phyloP scores from a whole-genome alignment of 2,888 invertebrate species.

The Periphyllus acericola region DNA sequence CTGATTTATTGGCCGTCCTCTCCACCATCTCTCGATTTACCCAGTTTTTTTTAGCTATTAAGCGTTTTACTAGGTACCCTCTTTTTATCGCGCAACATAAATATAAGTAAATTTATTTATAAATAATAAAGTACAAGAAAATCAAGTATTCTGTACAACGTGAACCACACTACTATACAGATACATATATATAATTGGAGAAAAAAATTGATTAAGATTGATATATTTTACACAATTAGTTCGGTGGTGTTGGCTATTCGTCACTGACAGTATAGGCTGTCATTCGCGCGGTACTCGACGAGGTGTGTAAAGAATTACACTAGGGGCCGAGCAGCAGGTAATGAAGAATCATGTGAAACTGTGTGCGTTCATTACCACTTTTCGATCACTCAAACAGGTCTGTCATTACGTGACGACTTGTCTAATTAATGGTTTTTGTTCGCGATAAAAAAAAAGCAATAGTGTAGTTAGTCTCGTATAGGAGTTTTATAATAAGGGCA shows the following conservation, averaged over 20 bases:
- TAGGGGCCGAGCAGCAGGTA: not conserved
- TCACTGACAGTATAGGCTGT: conserved; percentile 49
- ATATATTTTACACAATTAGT: conserved; percentile 37
- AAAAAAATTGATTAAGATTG: conserved; percentile 36
- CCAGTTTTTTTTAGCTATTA: conserved; percentile 16
- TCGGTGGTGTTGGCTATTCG: conserved; percentile 36
- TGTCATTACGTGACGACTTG: conserved; percentile 52
- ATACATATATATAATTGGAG: not conserved
- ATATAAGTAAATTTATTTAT: conserved; percentile 11
- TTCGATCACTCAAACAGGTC: conserved; percentile 47
- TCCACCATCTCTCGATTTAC: not conserved
- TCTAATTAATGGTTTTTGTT: conserved; percentile 53
- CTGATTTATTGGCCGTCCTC: conserved; percentile 48
- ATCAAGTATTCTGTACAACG: not conserved
- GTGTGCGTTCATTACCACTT: conserved; percentile 48
- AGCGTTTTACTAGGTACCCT: conserved; percentile 25
- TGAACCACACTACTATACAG: not conserved
- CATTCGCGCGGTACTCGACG: conserved; percentile 21
- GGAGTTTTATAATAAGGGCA: not conserved
- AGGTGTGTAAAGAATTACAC: conserved; percentile 53
- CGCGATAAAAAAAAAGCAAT: conserved; percentile 20
- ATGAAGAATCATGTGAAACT: conserved; percentile 59
- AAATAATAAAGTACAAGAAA: not conserved
- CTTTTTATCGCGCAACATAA: not conserved
- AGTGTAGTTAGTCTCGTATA: conserved; percentile 24